phyloP scores from a whole-genome alignment of 2,888 invertebrate genomes.

The Chironomus riparius region DNA sequence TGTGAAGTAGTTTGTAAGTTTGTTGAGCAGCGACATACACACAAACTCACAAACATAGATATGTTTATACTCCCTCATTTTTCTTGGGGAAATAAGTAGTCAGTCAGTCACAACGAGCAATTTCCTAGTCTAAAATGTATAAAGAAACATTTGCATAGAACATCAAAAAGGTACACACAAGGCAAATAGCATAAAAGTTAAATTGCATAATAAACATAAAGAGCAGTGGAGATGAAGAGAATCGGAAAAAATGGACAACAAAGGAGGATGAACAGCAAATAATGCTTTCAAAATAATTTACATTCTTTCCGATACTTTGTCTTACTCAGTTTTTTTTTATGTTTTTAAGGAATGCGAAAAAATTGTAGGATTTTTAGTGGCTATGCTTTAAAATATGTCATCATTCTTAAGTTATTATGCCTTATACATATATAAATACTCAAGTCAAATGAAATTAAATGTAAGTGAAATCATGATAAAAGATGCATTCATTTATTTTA shows the following conservation, averaged over 20 bases:
- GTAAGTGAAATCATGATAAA: background rate
- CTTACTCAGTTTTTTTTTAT: background rate
- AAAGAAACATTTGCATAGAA: conserved; percentile 18
- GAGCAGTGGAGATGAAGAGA: background rate
- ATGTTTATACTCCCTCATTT: too few relatives aligned
- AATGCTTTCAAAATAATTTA: background rate
- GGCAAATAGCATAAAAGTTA: conserved; percentile 2
- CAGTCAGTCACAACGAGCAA: too few relatives aligned
- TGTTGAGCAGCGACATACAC: background rate
- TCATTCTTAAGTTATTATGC: background rate
- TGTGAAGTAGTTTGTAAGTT: conserved; percentile 14
- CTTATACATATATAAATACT: too few relatives aligned
- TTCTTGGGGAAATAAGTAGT: too few relatives aligned
- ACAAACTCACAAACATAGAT: background rate
- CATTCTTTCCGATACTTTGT: background rate
- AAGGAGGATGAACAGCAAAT: background rate
- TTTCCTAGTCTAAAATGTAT: background rate
- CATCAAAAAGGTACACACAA: conserved; percentile 24
- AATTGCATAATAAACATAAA: background rate
- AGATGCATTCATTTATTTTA: background rate
- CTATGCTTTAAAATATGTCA: background rate
- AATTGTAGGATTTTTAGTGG: background rate
- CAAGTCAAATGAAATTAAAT: too few relatives aligned
- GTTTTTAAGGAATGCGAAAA: background rate
- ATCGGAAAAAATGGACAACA: background rate